Conservation (phyloP, 1,140 invertebrate genomes). For the Spodoptera litura region DNA sequence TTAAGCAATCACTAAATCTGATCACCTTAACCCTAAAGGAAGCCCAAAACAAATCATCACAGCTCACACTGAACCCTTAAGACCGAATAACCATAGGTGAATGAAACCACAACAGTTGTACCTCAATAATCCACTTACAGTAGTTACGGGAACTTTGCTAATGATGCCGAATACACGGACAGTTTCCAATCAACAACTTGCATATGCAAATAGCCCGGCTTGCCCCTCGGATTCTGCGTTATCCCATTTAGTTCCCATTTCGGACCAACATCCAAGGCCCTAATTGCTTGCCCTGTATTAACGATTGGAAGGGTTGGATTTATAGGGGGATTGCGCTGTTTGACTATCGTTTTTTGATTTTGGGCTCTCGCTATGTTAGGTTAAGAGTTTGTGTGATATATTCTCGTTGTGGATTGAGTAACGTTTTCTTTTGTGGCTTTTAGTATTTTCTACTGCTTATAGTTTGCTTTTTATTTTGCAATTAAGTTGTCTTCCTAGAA, state of each 20-base stretch:
- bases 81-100: conserved; percentile 14
- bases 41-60: background rate
- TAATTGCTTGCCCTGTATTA: conserved; percentile 56
- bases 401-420: background rate
- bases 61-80: background rate
- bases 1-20: too few relatives aligned
- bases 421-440: too few relatives aligned
- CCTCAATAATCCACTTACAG: conserved; percentile 43
- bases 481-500: too few relatives aligned
- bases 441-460: too few relatives aligned
- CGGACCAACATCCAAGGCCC: conserved; percentile 49
- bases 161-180: conserved; percentile 45
- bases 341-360: conserved; percentile 37
- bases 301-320: conserved; percentile 46
- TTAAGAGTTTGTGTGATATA: background rate
- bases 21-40: background rate
- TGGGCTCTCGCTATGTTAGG: background rate
- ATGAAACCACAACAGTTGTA: conserved; percentile 28
- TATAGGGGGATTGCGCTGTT: conserved; percentile 42
- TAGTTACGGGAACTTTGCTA: conserved; percentile 39
- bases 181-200: conserved; percentile 54
- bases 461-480: too few relatives aligned
- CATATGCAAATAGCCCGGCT: conserved; percentile 55
- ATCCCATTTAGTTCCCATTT: conserved; percentile 55
- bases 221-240: conserved; percentile 47